phyloP scores from a whole-genome alignment of 1,140 invertebrate species.

The Bombus haemorrhoidalis region DNA sequence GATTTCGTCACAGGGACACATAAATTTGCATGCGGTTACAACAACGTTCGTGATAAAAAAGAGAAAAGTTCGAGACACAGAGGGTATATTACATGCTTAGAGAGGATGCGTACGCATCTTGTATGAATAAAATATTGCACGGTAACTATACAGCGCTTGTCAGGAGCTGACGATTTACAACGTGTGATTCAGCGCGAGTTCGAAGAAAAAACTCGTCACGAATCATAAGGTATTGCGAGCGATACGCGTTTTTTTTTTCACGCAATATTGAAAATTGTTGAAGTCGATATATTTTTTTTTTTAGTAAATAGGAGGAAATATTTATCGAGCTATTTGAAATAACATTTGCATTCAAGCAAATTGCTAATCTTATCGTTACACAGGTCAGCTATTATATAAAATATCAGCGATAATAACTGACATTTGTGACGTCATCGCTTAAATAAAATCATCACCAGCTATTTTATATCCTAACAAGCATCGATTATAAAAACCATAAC shows the following conservation, averaged over 20 bases:
- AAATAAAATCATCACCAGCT: neutral
- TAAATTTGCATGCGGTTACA: conserved; percentile 6
- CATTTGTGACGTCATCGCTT: conserved; percentile 50
- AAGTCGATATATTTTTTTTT: neutral
- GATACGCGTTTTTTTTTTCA: neutral
- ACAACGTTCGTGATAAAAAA: neutral
- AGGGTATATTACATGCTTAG: conserved; percentile 26
- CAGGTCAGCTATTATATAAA: conserved; percentile 52
- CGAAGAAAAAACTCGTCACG: conserved; percentile 53
- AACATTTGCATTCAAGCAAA: conserved; percentile 6
- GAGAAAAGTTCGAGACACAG: neutral
- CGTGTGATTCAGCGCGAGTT: conserved; percentile 56
- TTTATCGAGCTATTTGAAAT: conserved; percentile 3
- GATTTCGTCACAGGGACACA: conserved; percentile 16
- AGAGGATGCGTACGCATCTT: neutral
- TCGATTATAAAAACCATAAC: neutral
- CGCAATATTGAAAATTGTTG: no score
- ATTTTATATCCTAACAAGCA: neutral
- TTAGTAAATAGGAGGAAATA: neutral
- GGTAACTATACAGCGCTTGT: conserved; percentile 27
- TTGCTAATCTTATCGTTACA: conserved; percentile 50
- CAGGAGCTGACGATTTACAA: conserved; percentile 45
- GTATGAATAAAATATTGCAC: conserved; percentile 54
- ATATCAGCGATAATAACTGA: conserved; percentile 36
- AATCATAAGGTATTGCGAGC: conserved; percentile 15